Base-by-base conservation (phyloP, 1,140 invertebrate genomes). In the Drosophila guanche region DNA sequence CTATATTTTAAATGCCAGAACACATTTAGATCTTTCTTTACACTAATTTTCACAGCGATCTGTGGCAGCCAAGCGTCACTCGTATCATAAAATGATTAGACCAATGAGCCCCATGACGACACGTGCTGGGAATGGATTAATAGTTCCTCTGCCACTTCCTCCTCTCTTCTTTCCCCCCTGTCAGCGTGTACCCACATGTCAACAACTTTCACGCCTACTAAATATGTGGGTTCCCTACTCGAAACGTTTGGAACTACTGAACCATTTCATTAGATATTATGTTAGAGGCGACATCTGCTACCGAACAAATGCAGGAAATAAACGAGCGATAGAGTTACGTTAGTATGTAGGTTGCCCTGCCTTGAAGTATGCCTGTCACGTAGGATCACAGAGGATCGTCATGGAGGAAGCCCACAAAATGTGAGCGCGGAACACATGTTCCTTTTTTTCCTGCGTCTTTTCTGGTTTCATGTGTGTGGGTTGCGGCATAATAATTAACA, bases 311-410 rank as follows among this genome's bases (percentile, higher is more conserved):
- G 43, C 33, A 6, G 29, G 41, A 45, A 57, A 45, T 58, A 43
- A 75, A 79, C 43, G 65, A 68, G 46, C 47, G 68, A 77, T 85
- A 69, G 55, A 10, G 73, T 85, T 86, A 74, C 81, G 22, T 1
- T 41, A 60, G 10, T 46, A 10, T n/a, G n/a, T n/a, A n/a, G n/a
- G 41, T 25, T 16, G 33, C 6, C 27, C 5, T 27, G 27, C 43
- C 43, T 61, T 78, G 79, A 84, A 59, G 81, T 80, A 88, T 88
- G 81, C 77, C 77, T 61, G 83, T 86, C 81, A 88, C 83, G 83
- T 75, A 45, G 54, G 67, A 76, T 68, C 73, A 58, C 62, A 47
- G 45, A 47, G 47, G 69, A 79, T 77, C 10, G 33, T 63, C 29
- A 51, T 45, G 46, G 53, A 51, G 74, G 83, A 88, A 86, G 76